Base-by-base conservation (phyloP, 2,797 vertebrate species). In the Galaxias olidus region DNA sequence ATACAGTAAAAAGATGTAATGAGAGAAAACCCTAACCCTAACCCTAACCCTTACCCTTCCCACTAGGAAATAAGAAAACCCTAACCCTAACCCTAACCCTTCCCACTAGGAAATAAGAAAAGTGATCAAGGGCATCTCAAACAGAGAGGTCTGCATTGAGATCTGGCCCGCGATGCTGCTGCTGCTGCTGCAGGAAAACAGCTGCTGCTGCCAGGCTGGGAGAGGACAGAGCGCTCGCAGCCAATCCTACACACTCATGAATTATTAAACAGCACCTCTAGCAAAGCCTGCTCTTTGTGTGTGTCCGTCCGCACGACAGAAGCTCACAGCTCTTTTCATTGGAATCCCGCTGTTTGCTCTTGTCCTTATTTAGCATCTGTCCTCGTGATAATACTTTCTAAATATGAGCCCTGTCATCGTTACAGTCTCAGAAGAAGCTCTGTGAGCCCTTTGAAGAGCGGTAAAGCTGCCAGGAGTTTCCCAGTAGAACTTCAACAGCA, bases 241-340 rank as follows among this genome's bases (percentile, higher is more conserved):
- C 79, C 82, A 82, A 80, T 86, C 78, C 77, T 62, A 86, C 63
- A 76, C 73, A 66, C 30, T 66, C 72, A 88, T 90, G 77, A 88
- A 91, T 91, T 83, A 88, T 91, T 89, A 79, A 93, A 83, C 49
- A 69, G 61, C 68, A 84, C 80, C 83, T 82, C 73, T 59, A 87
- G 83, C 76, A 71, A 85, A 84, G 77, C 76, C 68, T 63, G 68
- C 68, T 85, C 76, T 79, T 87, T 87, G 76, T 84, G 59, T 81
- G 75, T 84, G 59, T 61, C 81, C 75, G 59, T 81, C 71, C 72
- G 77, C 69, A 76, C 68, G 30, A 30, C 6, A 80, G 70, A 76
- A 83, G 76, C 79, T 71, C 63, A 53, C 66, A 59, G 71, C 69
- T 82, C n/a, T n/a, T n/a, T 72, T 81, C 72, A 71, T 66, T 78